Conservation (phyloP, 2,113 vertebrate species). For the Urocolius indicus region DNA sequence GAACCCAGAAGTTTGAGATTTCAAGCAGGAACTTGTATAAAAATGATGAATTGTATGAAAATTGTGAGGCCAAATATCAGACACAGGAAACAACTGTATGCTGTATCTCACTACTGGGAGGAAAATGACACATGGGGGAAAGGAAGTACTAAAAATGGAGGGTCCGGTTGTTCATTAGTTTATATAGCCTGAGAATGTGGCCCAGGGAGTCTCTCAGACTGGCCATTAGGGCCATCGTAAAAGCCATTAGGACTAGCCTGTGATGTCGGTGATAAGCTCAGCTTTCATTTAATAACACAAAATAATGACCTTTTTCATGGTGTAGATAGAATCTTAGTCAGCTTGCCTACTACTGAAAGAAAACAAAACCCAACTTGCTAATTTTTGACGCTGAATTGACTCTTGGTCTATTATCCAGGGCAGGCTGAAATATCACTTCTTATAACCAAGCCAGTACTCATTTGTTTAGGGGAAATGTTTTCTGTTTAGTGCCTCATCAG, state of each 20-base stretch:
- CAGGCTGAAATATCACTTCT: slow-evolving; percentile 20
- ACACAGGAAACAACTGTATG: not conserved
- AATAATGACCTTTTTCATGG: slow-evolving; percentile 50
- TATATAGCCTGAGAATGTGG: slow-evolving; percentile 12
- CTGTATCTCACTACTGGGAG: not conserved
- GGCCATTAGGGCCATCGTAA: slow-evolving; percentile 33
- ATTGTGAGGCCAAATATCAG: not conserved
- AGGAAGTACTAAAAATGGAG: not conserved
- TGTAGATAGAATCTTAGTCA: slow-evolving; percentile 24
- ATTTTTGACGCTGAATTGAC: slow-evolving; percentile 21
- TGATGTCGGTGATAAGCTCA: slow-evolving; percentile 58
- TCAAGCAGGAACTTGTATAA: not conserved
- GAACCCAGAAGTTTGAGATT: not conserved
- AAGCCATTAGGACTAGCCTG: slow-evolving; percentile 14
- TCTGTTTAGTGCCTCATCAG: not conserved
- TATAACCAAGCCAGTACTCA: not conserved
- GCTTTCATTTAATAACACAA: slow-evolving; percentile 62
- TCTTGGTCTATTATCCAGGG: not conserved
- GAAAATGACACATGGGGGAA: not conserved
- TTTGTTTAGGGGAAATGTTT: not conserved
- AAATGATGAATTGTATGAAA: not conserved
- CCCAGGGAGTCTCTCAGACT: slow-evolving; percentile 23
- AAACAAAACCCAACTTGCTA: slow-evolving; percentile 17
- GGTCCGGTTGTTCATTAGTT: slow-evolving; percentile 15
- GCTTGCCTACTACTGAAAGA: not conserved